Conservation (phyloP, 2,888 invertebrate genomes). For the Sceliomorpha sp. region DNA sequence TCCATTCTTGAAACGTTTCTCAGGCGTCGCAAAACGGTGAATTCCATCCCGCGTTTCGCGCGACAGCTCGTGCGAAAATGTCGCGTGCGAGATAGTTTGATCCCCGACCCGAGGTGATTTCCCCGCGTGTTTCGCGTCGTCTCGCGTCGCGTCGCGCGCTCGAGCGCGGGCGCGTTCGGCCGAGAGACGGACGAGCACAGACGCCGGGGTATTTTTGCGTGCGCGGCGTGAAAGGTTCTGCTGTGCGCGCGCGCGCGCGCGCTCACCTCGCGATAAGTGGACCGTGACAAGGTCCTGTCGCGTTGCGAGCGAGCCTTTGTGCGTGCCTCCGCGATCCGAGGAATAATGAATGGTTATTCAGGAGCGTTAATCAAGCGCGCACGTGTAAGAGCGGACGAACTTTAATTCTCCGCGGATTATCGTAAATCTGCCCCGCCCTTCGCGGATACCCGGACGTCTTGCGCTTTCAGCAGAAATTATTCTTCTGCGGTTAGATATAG, state of each 20-base stretch:
- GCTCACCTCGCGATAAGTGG: slow-evolving; percentile 43
- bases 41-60: too few species aligned
- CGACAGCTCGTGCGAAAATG: not conserved
- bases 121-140: slow-evolving; percentile 18
- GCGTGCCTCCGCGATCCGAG: slow-evolving; percentile 22
- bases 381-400: slow-evolving; percentile 21
- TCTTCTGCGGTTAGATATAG: too few species aligned
- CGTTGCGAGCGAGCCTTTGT: slow-evolving; percentile 33
- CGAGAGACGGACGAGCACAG: slow-evolving; percentile 12
- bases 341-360: slow-evolving; percentile 33
- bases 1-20: too few species aligned
- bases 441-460: too few species aligned
- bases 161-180: not conserved
- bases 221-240: slow-evolving; percentile 39
- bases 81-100: slow-evolving; percentile 14
- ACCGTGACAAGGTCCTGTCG: slow-evolving; percentile 42
- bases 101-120: slow-evolving; percentile 16
- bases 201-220: slow-evolving; percentile 23
- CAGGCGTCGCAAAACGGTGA: too few species aligned
- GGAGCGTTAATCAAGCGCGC: slow-evolving; percentile 36
- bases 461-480: too few species aligned
- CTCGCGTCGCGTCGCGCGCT: slow-evolving; percentile 17
- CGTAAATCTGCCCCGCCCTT: too few species aligned
- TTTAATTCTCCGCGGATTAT: slow-evolving; percentile 9
- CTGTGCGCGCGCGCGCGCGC: slow-evolving; percentile 17